Evolutionary conservation across 2,797 vertebrate species (phyloP).

Genomic region (Glyptemys insculpta): DNA sequence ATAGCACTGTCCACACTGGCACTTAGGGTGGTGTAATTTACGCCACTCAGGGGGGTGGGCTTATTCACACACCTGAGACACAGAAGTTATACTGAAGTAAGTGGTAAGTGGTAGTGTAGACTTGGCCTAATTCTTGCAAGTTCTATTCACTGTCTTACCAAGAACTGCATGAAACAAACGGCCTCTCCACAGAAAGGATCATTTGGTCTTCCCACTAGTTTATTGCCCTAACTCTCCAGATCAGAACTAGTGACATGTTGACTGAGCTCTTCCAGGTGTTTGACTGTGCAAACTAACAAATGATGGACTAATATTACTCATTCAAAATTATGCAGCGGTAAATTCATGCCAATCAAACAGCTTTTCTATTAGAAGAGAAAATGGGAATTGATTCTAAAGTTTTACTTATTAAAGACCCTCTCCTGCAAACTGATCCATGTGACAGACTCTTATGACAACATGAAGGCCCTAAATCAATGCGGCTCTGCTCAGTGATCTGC

Average conservation of each 20-base stretch:
- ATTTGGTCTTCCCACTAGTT: not conserved
- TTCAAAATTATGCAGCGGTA: conserved; percentile 34
- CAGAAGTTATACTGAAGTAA: not conserved
- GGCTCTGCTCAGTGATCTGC: not conserved
- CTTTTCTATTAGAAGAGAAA: conserved; percentile 35
- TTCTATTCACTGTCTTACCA: not conserved
- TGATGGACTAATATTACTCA: conserved; percentile 34
- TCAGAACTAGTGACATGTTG: conserved; percentile 9
- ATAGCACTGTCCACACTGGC: no score
- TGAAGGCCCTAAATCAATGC: not conserved
- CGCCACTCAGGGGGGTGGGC: no score
- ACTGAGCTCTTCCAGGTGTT: conserved; percentile 2
- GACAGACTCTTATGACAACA: not conserved
- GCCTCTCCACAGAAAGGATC: not conserved
- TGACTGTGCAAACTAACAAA: conserved; percentile 60
- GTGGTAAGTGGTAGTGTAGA: not conserved
- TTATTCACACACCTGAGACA: not conserved
- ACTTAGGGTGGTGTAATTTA: no score
- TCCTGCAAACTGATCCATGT: not conserved
- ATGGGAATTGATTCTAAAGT: not conserved
- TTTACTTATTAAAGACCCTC: not conserved
- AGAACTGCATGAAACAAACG: not conserved
- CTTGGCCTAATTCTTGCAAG: not conserved
- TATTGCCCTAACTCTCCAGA: not conserved
- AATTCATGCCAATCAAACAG: conserved; percentile 37